Evolutionary conservation across 92 coral and sea anemone species (phyloP).

Genomic region (Paramuricea clavata): DNA sequence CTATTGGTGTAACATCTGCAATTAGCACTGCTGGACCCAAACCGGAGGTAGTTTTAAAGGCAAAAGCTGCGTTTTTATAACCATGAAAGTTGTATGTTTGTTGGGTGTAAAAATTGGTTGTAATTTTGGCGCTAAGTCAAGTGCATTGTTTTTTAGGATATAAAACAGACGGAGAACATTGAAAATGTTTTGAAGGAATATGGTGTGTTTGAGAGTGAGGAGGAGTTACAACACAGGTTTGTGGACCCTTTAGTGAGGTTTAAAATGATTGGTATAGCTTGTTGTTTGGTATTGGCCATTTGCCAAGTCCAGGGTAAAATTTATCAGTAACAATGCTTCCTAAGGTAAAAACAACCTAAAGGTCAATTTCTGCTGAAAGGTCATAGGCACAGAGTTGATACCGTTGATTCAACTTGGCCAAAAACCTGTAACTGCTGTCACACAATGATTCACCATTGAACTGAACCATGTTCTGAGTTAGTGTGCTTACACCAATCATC

Average conservation of each 20-base stretch:
- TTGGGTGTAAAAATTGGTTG: no score
- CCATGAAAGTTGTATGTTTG: background rate
- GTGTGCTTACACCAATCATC: no score
- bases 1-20: conserved; percentile 94
- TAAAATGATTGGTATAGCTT: background rate
- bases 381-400: no score
- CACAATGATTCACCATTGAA: no score
- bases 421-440: no score
- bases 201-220: conserved; percentile 96
- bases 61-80: background rate
- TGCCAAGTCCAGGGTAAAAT: background rate
- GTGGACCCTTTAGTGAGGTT: background rate
- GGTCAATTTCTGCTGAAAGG: background rate
- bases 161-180: conserved; percentile 75
- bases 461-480: no score
- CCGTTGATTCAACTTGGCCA: no score
- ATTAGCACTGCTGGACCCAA: conserved; percentile 90
- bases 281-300: background rate
- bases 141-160: conserved; percentile 67
- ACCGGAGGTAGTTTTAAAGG: conserved; percentile 71
- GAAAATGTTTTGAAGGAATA: conserved; percentile 84
- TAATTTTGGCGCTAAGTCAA: no score
- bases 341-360: background rate
- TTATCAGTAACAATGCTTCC: no score
- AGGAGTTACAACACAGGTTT: conserved; percentile 95